Conservation (phyloP, 23 tunicate species). For the Aplidium turbinatum region DNA sequence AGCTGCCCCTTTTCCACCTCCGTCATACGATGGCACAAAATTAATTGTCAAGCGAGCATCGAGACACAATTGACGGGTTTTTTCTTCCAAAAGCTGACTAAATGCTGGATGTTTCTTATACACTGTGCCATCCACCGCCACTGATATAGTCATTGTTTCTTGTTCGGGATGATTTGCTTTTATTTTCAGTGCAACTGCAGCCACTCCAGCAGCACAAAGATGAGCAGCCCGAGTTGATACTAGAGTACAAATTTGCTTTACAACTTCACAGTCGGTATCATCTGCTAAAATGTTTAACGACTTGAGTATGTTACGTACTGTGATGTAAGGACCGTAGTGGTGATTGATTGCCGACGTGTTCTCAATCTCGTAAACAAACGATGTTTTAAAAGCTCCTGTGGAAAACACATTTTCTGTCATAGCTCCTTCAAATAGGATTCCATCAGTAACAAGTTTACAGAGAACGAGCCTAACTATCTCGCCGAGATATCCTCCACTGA, state of each 20-base stretch:
- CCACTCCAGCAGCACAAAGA: slow-evolving; percentile 88
- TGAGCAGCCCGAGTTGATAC: slow-evolving; percentile 88
- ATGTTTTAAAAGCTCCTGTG: slow-evolving; percentile 44
- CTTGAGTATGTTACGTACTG: slow-evolving; percentile 15
- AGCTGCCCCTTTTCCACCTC: slow-evolving; percentile 83
- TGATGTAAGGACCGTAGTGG: slow-evolving; percentile 2
- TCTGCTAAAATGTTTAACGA: slow-evolving; percentile 13
- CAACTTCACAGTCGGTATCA: slow-evolving; percentile 28
- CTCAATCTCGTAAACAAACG: slow-evolving; percentile 74
- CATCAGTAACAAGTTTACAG: slow-evolving; percentile 37
- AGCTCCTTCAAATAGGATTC: slow-evolving; percentile 37
- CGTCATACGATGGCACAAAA: slow-evolving; percentile 66
- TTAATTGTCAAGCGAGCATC: slow-evolving; percentile 27
- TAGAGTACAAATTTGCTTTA: slow-evolving; percentile 38
- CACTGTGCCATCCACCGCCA: slow-evolving; percentile 86
- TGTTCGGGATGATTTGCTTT: slow-evolving; percentile 4
- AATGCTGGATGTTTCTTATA: slow-evolving; percentile 81
- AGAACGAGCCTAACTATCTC: slow-evolving; percentile 69
- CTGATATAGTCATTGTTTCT: slow-evolving; percentile 42
- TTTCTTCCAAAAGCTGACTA: slow-evolving; percentile 36
- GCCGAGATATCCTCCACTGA: slow-evolving; percentile 83
- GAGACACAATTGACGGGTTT: slow-evolving; percentile 49
- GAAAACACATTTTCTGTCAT: slow-evolving; percentile 25
- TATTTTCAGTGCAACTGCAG: slow-evolving; percentile 63
- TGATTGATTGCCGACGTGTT: neutral